phyloP scores from a whole-genome alignment of 2,888 invertebrate species.

The Sminthurides aquaticus region DNA sequence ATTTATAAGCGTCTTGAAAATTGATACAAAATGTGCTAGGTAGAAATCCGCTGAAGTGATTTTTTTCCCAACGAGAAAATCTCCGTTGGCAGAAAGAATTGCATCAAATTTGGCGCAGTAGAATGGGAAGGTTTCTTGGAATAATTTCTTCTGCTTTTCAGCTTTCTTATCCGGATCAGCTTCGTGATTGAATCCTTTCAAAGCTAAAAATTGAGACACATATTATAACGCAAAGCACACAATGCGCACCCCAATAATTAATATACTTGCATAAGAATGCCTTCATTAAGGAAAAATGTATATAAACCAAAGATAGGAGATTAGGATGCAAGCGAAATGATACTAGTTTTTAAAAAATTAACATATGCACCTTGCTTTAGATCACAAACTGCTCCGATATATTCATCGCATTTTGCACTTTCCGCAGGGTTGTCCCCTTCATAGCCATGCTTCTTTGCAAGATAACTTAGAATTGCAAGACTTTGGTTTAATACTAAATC shows the following conservation, averaged over 20 bases:
- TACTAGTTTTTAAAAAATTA: too few relatives aligned
- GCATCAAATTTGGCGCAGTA: conserved; percentile 1
- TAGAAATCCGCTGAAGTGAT: conserved; percentile 14
- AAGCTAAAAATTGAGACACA: too few relatives aligned
- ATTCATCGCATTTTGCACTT: conserved; percentile 8
- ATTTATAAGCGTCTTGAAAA: background rate
- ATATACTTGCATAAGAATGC: too few relatives aligned
- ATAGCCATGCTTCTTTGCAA: conserved; percentile 8
- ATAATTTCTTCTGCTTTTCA: background rate
- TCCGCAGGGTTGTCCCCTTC: conserved; percentile 2
- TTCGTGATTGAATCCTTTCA: too few relatives aligned
- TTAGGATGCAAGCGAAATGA: too few relatives aligned
- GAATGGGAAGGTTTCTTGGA: conserved; percentile 4
- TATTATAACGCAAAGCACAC: too few relatives aligned
- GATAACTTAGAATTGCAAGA: conserved; percentile 5
- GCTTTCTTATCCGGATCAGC: conserved; percentile 5
- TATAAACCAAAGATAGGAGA: too few relatives aligned
- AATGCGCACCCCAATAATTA: too few relatives aligned
- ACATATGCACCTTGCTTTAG: conserved; percentile 4
- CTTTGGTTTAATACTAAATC: conserved; percentile 1
- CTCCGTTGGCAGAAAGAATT: conserved; percentile 8
- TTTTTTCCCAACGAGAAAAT: conserved; percentile 3
- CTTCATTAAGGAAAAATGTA: too few relatives aligned
- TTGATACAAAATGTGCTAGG: conserved; percentile 4
- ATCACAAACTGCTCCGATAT: conserved; percentile 6